Percentiles rank a stretch among this genome's conserved stretches.
These are phyloP conservation scores for Ochotona curzoniae DNA, from an alignment of 2,113 vertebrate genomes.

Conservation along the genomic window DNA sequence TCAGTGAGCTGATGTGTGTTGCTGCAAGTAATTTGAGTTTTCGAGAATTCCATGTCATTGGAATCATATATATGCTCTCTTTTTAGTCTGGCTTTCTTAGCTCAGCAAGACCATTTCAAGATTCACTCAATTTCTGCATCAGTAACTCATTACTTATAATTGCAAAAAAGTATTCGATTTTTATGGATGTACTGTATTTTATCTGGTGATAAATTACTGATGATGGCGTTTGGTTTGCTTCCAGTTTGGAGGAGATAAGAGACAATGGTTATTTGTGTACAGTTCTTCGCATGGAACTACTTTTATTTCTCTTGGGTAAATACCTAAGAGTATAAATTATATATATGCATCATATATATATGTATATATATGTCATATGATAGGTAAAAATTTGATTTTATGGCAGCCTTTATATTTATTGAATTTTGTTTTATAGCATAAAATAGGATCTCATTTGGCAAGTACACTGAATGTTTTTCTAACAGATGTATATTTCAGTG, in stretches of 20 bases:
- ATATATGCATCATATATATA: background rate
- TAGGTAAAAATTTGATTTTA: background rate
- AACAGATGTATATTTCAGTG: background rate
- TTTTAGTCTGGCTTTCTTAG: background rate
- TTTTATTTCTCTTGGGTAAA: background rate
- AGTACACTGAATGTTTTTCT: background rate
- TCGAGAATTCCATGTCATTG: background rate
- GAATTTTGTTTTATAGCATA: slow-evolving; percentile 4
- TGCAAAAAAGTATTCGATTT: background rate
- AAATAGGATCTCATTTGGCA: background rate
- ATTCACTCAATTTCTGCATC: background rate
- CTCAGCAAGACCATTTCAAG: background rate
- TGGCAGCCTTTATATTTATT: background rate
- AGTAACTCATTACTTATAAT: background rate
- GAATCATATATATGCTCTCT: background rate
- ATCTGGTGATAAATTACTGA: background rate
- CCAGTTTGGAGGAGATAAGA: background rate
- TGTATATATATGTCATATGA: background rate
- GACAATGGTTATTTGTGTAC: background rate
- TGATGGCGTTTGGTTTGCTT: background rate
- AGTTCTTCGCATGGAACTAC: background rate
- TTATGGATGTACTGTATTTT: background rate
- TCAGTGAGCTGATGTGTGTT: background rate
- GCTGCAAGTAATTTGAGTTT: background rate
- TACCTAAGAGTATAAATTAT: background rate